Base-by-base conservation (phyloP, 2,113 vertebrate genomes). In the Stercorarius parasiticus region DNA sequence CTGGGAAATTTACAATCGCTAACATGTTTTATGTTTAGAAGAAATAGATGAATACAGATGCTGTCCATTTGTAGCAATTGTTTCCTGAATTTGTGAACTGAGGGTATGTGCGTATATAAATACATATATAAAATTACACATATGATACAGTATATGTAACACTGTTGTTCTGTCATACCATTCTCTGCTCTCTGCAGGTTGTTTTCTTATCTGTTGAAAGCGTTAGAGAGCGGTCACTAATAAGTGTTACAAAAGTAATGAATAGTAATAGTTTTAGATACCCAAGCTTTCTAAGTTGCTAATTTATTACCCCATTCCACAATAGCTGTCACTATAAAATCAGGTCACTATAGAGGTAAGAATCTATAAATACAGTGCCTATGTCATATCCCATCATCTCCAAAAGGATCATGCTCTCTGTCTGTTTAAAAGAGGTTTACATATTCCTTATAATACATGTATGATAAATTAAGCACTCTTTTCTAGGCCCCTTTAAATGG, bases 381-480 rank as follows among this genome's bases (percentile, higher is more conserved):
- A 93, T 98, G 99, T 98, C 98, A 98, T 98, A 98, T 98, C 98
- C 98, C 96, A 94, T 96, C 97, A 97, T 97, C 97, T 98, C 97
- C 97, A 98, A 97, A 98, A 98, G 97, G 98, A 99, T 98, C 98
- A 98, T 17, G 98, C 97, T 97, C 98, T 95, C 98, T 98, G 93
- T 97, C 98, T 98, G 98, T 98, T 98, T 97, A 93, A 95, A 95
- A 98, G 98, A 96, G 95, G 97, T 98, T 98, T 98, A 98, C 98
- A 98, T 98, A 97, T 98, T 98, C 98, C 96, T 98, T 98, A 98
- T 98, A 98, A 98, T 98, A 98, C 95, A 66, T 89, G 87, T 98
- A 98, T 99, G 99, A 99, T 98, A 98, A 98, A 99, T 99, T 98
- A 98, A 98, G 98, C 98, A 97, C 98, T 99, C 98, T 98, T 97